These are phyloP conservation scores for Xanthia togata DNA, from an alignment of 2,888 invertebrate genomes.

Conservation along the genomic window DNA sequence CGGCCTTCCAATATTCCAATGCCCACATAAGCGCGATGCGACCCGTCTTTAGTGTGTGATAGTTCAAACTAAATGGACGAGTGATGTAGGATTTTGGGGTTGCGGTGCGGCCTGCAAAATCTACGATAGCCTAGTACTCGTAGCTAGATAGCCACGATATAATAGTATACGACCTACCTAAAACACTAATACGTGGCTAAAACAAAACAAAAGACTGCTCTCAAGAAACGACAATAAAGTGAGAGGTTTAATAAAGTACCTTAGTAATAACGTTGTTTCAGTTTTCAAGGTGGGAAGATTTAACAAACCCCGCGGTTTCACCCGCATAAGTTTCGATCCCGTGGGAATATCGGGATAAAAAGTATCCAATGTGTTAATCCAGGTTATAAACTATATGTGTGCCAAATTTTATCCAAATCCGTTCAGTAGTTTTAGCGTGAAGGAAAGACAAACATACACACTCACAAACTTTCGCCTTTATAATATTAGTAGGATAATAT, in stretches of 20 bases:
- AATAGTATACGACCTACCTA: too few relatives aligned
- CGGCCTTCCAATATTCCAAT: background rate
- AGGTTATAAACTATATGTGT: too few relatives aligned
- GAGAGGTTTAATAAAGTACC: conserved; percentile 10
- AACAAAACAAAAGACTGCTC: background rate
- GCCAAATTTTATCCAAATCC: too few relatives aligned
- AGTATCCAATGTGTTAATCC: too few relatives aligned
- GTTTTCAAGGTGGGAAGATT: conserved; percentile 21
- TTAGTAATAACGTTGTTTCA: conserved; percentile 7
- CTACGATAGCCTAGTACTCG: background rate
- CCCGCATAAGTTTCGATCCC: too few relatives aligned
- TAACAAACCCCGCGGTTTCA: too few relatives aligned
- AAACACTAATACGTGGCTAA: background rate
- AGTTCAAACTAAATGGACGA: background rate
- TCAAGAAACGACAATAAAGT: background rate
- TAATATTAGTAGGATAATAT: too few relatives aligned
- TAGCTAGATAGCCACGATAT: too few relatives aligned
- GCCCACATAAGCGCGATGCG: background rate
- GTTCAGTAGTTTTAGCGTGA: too few relatives aligned
- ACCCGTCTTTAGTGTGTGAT: background rate
- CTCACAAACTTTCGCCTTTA: too few relatives aligned
- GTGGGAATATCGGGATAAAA: too few relatives aligned
- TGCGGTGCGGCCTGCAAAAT: background rate
- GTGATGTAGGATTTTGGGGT: background rate
- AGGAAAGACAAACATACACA: too few relatives aligned